phyloP scores from a whole-genome alignment of 2,113 vertebrate genomes.

The Indicator maculatus region DNA sequence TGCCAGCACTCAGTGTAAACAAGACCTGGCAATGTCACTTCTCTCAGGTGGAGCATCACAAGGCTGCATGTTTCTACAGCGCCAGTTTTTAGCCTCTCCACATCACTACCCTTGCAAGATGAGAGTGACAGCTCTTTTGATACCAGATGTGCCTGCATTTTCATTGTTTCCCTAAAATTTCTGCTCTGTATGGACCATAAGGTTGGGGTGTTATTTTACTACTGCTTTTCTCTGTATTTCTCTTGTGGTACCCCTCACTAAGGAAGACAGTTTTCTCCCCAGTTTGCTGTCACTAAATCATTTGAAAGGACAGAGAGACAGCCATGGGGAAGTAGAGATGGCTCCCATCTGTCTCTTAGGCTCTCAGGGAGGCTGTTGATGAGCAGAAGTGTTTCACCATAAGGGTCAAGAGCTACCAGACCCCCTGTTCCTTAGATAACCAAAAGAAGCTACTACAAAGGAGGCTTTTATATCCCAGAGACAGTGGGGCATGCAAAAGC shows the following conservation, averaged over 20 bases:
- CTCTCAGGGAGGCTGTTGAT: accelerated
- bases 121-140: not conserved
- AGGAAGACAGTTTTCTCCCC: accelerated
- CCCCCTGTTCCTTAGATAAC: not conserved
- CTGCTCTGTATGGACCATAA: not conserved
- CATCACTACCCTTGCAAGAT: not conserved
- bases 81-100: not conserved
- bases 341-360: not conserved
- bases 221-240: not conserved
- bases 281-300: not conserved
- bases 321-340: not conserved
- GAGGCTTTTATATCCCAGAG: not conserved
- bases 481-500: not conserved
- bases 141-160: not conserved
- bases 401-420: not conserved
- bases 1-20: not conserved
- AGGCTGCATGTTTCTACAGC: not conserved
- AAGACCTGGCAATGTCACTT: not conserved
- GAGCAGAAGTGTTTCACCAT: not conserved
- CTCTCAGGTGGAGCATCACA: not conserved
- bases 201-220: not conserved
- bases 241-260: not conserved
- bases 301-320: not conserved
- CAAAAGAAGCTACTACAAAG: not conserved
- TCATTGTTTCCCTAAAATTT: not conserved